Conservation (phyloP, 2,113 vertebrate species). For the Anoura caudifer region DNA sequence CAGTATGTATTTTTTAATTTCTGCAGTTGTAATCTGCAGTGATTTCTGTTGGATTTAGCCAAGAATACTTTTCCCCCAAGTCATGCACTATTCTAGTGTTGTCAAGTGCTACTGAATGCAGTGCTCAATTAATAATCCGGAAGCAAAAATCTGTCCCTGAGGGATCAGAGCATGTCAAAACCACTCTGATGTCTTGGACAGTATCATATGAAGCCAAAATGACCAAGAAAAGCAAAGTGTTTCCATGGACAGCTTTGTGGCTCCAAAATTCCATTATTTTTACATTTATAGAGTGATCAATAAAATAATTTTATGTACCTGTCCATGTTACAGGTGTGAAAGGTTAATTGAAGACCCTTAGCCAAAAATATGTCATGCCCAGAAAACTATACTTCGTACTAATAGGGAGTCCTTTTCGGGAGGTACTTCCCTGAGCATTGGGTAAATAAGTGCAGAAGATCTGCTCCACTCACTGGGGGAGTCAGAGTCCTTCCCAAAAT, state of each 20-base stretch:
- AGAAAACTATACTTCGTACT: background rate
- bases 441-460: background rate
- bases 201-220: background rate
- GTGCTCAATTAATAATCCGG: background rate
- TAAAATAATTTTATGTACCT: background rate
- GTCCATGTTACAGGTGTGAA: background rate
- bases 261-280: conserved; percentile 3
- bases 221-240: background rate
- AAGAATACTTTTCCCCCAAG: background rate
- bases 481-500: background rate
- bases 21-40: background rate
- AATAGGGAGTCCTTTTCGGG: background rate
- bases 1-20: background rate
- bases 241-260: background rate
- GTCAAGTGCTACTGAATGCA: background rate
- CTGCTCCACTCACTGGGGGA: background rate
- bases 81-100: background rate
- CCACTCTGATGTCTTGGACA: background rate
- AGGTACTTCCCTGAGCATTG: background rate
- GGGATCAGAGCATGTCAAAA: background rate
- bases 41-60: background rate
- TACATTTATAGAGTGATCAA: background rate
- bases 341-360: background rate
- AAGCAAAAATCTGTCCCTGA: background rate
- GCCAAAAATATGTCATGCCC: background rate